Conservation (phyloP, 2,113 vertebrate species). For the Seriola quinqueradiata region DNA sequence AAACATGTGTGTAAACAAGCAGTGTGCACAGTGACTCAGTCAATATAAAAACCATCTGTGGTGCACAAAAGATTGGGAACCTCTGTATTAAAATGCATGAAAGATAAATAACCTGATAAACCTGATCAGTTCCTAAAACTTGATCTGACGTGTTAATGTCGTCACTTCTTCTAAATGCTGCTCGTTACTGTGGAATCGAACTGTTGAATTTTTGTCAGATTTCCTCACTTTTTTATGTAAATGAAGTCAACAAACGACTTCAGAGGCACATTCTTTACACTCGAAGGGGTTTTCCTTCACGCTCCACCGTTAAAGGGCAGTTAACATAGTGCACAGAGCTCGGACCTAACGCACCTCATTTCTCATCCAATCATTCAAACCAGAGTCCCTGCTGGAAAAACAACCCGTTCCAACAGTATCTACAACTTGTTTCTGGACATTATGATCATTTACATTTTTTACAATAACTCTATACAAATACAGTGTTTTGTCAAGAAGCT, state of each 20-base stretch:
- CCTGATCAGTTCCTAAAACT: no score
- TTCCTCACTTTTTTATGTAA: neutral
- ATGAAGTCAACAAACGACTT: no score
- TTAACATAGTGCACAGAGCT: conserved; percentile 7
- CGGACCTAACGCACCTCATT: neutral
- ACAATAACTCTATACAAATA: neutral
- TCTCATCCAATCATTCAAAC: neutral
- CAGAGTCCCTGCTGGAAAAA: conserved; percentile 7
- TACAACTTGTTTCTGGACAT: neutral
- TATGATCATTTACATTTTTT: neutral
- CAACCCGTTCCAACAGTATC: neutral
- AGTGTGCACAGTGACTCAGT: no score
- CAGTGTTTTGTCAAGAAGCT: neutral
- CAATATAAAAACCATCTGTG: no score
- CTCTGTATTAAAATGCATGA: no score
- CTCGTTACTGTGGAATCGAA: no score
- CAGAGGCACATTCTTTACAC: conserved; percentile 20
- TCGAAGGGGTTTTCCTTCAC: conserved; percentile 42
- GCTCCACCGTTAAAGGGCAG: neutral
- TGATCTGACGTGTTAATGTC: no score
- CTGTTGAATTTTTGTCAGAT: neutral
- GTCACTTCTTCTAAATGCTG: no score
- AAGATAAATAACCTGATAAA: no score
- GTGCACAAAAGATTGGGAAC: no score
- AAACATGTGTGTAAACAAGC: no score